Percentiles rank a stretch among this genome's conserved stretches.
Evolutionary conservation across 2,888 invertebrate species (phyloP).

Genomic region (Willowsia nigromaculata): DNA sequence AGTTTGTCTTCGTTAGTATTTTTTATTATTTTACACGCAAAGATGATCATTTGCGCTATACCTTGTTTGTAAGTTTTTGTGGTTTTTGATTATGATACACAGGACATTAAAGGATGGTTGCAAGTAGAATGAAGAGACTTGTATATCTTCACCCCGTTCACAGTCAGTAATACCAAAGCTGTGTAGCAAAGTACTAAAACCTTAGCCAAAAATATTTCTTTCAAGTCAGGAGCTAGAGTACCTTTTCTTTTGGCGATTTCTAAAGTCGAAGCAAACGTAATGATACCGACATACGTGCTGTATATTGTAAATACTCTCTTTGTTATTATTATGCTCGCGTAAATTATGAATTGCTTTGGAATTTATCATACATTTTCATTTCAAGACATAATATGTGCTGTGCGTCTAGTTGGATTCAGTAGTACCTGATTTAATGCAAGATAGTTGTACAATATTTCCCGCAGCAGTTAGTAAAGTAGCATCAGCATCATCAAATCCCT

Average conservation of each 20-base stretch:
- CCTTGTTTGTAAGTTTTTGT: constrained; percentile 13
- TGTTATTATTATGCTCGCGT: background rate
- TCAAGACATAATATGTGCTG: constrained; percentile 39
- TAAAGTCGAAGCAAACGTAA: background rate
- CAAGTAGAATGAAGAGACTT: background rate
- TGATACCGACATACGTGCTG: background rate
- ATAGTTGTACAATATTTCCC: background rate
- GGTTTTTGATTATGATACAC: constrained; percentile 31
- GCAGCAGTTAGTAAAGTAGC: constrained; percentile 37
- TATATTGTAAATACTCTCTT: constrained; percentile 3
- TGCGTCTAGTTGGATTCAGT: background rate
- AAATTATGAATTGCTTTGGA: constrained; percentile 60
- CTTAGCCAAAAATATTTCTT: no score
- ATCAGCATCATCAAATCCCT: constrained; percentile 50
- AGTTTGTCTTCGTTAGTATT: constrained; percentile 47
- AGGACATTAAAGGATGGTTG: constrained; percentile 40
- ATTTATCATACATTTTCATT: constrained; percentile 71
- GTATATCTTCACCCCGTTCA: background rate
- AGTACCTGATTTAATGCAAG: background rate
- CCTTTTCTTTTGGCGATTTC: constrained; percentile 23
- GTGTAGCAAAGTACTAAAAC: no score
- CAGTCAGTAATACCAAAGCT: no score
- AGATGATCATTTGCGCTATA: constrained; percentile 8
- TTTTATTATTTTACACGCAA: background rate
- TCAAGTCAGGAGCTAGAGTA: background rate